Evolutionary conservation across 2,888 invertebrate species (phyloP).

Genomic region (Dorcus hopei): DNA sequence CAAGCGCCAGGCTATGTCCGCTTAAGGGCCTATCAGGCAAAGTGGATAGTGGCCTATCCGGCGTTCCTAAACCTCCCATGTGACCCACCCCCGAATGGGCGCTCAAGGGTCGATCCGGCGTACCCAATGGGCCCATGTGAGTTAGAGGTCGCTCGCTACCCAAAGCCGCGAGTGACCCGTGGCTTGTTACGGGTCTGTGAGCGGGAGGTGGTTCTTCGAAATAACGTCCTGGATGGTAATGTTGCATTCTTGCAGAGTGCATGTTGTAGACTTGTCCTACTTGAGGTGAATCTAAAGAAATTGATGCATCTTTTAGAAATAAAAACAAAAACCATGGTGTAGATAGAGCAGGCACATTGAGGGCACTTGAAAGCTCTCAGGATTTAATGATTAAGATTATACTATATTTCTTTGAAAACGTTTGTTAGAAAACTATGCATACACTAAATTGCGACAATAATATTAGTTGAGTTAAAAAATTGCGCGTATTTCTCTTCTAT

Average conservation of each 20-base stretch:
- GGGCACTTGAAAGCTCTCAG: too few species aligned
- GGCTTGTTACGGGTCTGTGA: slow-evolving; percentile 48
- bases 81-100: slow-evolving; percentile 28
- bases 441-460: too few species aligned
- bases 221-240: slow-evolving; percentile 52
- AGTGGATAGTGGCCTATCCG: slow-evolving; percentile 41
- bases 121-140: slow-evolving; percentile 41
- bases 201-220: slow-evolving; percentile 64
- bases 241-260: slow-evolving; percentile 49
- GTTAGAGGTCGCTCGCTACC: slow-evolving; percentile 44
- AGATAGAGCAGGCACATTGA: too few species aligned
- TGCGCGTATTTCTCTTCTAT: too few species aligned
- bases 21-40: slow-evolving; percentile 36
- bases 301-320: not conserved
- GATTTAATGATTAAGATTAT: too few species aligned
- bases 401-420: too few species aligned
- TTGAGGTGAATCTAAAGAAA: slow-evolving; percentile 60
- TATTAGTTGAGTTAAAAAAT: too few species aligned
- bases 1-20: slow-evolving; percentile 44
- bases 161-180: slow-evolving; percentile 45
- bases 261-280: slow-evolving; percentile 63
- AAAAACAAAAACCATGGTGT: not conserved
- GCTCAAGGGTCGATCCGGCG: slow-evolving; percentile 32
- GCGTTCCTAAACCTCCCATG: slow-evolving; percentile 17
- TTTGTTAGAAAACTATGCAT: too few species aligned